A percentile compares a stretch with the other conserved stretches of the same genome.
Evolutionary conservation across 1,140 invertebrate genomes (phyloP).

Genomic region (Zaprionus lachaisei): DNA sequence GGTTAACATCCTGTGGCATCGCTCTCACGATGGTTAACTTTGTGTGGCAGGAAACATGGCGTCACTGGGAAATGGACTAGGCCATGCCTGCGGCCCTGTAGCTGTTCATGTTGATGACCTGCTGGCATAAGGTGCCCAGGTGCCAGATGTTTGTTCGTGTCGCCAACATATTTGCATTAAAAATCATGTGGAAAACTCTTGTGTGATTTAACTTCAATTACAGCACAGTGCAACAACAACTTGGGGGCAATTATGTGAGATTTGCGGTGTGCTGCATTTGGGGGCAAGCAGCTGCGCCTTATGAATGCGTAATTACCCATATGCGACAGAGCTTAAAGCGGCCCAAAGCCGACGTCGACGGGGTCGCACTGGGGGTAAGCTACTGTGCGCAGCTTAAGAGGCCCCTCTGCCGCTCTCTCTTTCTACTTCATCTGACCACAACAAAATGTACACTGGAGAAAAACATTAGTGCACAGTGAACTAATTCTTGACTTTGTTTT

Average conservation of each 20-base stretch:
- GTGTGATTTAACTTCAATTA: constrained; percentile 1
- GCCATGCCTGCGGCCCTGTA: not conserved
- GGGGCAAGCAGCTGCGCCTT: constrained; percentile 36
- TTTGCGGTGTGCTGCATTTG: constrained; percentile 37
- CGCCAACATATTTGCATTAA: constrained; percentile 6
- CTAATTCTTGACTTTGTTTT: not conserved
- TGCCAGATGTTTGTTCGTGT: not conserved
- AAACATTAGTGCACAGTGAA: not conserved
- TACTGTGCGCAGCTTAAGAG: constrained; percentile 53
- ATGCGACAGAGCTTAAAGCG: constrained; percentile 24
- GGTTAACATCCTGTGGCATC: not conserved
- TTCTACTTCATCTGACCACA: not conserved
- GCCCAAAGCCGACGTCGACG: constrained; percentile 17
- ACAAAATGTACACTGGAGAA: not conserved
- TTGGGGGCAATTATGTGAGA: constrained; percentile 13
- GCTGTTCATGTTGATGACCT: not conserved
- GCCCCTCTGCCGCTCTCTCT: not conserved
- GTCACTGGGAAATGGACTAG: not conserved
- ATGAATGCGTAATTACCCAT: constrained; percentile 66
- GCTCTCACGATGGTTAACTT: not conserved
- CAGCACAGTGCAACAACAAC: not conserved
- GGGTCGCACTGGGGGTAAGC: constrained; percentile 12
- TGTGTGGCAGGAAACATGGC: constrained; percentile 1
- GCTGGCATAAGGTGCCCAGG: not conserved
- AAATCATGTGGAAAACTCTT: not conserved